These are phyloP conservation scores for Sinopyrophorus schimmeli DNA, from an alignment of 2,888 invertebrate species.

Conservation along the genomic window DNA sequence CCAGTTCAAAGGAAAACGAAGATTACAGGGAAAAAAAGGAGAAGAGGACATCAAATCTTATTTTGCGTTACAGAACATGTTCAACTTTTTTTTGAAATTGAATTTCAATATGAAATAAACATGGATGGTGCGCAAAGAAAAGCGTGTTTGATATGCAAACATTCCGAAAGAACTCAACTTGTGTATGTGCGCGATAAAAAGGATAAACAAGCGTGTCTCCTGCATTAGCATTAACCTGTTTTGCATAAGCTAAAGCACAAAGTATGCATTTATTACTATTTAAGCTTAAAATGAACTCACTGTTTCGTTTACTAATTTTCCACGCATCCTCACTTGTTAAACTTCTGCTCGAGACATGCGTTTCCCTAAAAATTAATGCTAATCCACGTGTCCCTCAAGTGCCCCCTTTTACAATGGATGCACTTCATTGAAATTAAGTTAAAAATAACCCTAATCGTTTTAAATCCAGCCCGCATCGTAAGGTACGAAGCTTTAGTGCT, in stretches of 20 bases:
- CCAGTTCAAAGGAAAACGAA: constrained; percentile 35
- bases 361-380: no score
- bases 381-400: no score
- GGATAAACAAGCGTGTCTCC: constrained; percentile 36
- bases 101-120: constrained; percentile 38
- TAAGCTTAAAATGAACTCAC: constrained; percentile 23
- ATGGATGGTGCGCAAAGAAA: constrained; percentile 32
- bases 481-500: no score
- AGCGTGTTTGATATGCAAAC: constrained; percentile 37
- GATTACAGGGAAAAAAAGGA: constrained; percentile 29
- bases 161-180: constrained; percentile 33
- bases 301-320: constrained; percentile 21
- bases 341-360: no score
- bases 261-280: constrained; percentile 32
- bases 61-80: constrained; percentile 38
- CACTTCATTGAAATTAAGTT: no score
- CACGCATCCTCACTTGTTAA: constrained; percentile 4
- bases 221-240: constrained; percentile 32
- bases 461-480: no score
- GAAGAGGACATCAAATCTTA: constrained; percentile 38
- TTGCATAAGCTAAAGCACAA: constrained; percentile 32
- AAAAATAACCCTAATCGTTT: no score
- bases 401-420: no score
- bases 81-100: constrained; percentile 38
- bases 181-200: constrained; percentile 36